Percentiles rank a stretch among this genome's conserved stretches.
These are phyloP conservation scores for Epinotia ramella DNA, from an alignment of 2,888 invertebrate genomes.

Conservation along the genomic window DNA sequence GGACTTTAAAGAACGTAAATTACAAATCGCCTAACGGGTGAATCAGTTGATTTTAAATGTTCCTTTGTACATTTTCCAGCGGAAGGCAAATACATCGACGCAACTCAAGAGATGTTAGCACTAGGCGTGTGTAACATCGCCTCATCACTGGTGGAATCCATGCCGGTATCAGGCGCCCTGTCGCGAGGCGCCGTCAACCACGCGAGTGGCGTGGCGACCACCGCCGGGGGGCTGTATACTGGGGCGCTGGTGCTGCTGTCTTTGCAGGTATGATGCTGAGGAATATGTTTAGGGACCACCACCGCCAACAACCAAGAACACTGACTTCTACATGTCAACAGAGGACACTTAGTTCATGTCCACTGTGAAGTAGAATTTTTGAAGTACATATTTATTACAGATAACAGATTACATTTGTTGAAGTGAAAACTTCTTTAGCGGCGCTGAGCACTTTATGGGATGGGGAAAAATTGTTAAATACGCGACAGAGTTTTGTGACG, in stretches of 20 bases:
- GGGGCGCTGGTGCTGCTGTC: constrained; percentile 84
- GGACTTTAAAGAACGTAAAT: too few relatives aligned
- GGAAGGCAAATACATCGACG: constrained; percentile 92
- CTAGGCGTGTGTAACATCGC: constrained; percentile 94
- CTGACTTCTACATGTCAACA: background rate
- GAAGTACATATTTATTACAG: too few relatives aligned
- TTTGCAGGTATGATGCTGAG: constrained; percentile 69
- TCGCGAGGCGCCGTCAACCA: constrained; percentile 97
- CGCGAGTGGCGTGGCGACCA: constrained; percentile 95
- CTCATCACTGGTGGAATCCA: constrained; percentile 94
- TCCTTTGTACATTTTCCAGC: constrained; percentile 74
- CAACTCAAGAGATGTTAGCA: constrained; percentile 96
- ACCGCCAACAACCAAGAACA: background rate
- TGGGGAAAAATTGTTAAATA: too few relatives aligned
- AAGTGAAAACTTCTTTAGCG: too few relatives aligned
- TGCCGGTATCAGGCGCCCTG: constrained; percentile 96
- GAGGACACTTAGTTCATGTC: too few relatives aligned
- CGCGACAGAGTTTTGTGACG: too few relatives aligned
- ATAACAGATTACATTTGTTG: too few relatives aligned
- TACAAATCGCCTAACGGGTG: background rate
- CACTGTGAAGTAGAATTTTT: too few relatives aligned
- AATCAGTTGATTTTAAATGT: background rate
- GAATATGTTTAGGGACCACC: background rate
- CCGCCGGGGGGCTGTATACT: constrained; percentile 94
- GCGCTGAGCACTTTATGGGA: too few relatives aligned